These are phyloP conservation scores for Bombus fervidus DNA, from an alignment of 1,140 invertebrate genomes.

Conservation along the genomic window DNA sequence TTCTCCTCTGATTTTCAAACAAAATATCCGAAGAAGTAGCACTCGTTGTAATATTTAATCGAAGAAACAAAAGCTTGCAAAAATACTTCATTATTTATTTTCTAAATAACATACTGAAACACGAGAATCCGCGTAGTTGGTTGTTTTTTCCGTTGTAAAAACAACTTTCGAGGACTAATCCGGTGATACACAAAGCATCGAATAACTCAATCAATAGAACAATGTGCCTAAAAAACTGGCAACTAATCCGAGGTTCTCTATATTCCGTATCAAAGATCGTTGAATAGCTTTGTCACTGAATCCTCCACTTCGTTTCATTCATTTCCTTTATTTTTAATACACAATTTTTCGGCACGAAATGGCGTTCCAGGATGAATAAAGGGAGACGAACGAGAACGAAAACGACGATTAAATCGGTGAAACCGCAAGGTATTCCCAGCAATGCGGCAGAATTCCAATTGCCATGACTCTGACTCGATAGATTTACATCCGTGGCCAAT, in stretches of 20 bases:
- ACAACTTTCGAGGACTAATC: not conserved
- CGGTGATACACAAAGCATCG: not conserved
- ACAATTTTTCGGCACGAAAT: not conserved
- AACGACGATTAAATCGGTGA: slow-evolving; percentile 32
- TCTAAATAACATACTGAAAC: not conserved
- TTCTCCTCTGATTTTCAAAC: no score
- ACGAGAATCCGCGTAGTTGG: not conserved
- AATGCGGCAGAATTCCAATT: not conserved
- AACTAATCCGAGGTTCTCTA: not conserved
- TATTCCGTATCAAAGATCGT: no score
- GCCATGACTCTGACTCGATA: not conserved
- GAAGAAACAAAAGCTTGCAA: no score
- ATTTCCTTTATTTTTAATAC: not conserved
- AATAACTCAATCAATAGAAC: not conserved
- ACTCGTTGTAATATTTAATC: no score
- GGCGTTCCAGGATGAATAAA: not conserved
- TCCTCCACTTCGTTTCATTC: not conserved
- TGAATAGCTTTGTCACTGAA: not conserved
- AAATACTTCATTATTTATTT: not conserved
- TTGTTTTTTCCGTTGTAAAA: not conserved
- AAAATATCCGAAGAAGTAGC: no score
- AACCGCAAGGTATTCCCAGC: not conserved
- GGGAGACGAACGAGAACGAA: not conserved
- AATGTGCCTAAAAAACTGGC: not conserved
- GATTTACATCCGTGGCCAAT: not conserved